Conservation (phyloP, 2,113 vertebrate genomes). For the Morone chrysops region DNA sequence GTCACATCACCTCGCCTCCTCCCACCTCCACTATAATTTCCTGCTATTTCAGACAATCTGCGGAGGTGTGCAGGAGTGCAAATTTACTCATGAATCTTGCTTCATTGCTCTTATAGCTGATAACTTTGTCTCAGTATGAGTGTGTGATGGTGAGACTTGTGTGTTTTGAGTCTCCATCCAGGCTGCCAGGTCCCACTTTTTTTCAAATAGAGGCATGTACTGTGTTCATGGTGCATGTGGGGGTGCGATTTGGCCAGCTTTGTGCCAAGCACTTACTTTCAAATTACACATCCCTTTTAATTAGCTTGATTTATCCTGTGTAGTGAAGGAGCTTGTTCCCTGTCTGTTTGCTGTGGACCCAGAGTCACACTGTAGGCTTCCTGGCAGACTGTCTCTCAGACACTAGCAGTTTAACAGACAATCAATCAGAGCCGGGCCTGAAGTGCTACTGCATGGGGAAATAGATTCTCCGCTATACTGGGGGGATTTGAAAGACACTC, state of each 20-base stretch:
- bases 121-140: constrained; percentile 10
- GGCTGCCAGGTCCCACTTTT: constrained; percentile 29
- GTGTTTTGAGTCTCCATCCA: constrained; percentile 14
- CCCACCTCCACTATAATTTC: constrained; percentile 47
- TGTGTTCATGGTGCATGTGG: constrained; percentile 15
- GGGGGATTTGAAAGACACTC: constrained; percentile 45
- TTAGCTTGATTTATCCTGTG: constrained; percentile 54
- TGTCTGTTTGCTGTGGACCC: constrained; percentile 7
- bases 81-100: constrained; percentile 31
- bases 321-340: constrained; percentile 8
- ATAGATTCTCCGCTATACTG: constrained; percentile 42
- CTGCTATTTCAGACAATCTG: constrained; percentile 45
- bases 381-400: constrained; percentile 65
- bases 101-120: constrained; percentile 35
- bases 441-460: constrained; percentile 51
- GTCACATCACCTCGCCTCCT: constrained; percentile 4
- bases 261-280: constrained; percentile 50
- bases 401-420: constrained; percentile 60
- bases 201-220: constrained; percentile 23
- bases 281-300: constrained; percentile 62
- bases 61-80: constrained; percentile 46
- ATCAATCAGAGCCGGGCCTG: constrained; percentile 70
- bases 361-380: constrained; percentile 57
- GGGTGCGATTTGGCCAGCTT: constrained; percentile 36
- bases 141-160: constrained; percentile 29